Evolutionary conservation across 1,140 invertebrate genomes (phyloP), one percentile per base, ranked within the genome.

Genomic region (Carposina sasakii): DNA sequence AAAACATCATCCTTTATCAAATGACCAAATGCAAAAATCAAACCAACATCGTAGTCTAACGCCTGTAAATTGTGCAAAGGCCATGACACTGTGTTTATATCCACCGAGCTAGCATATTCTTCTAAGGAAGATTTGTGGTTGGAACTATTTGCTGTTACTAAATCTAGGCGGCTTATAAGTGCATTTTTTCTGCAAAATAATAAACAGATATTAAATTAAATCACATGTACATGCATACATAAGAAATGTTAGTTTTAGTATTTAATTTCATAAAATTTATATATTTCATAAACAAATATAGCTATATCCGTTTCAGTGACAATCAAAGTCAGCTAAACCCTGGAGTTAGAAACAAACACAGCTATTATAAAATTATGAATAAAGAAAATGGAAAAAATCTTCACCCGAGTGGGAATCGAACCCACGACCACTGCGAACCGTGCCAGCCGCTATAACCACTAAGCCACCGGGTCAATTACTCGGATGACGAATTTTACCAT

Each of bases 21-120:
- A 48, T 83, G 76, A 22, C 79, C 79, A 62, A 83, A 83, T 21
- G 79, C 76, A 6, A 81, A 76, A 39, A 81, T 81, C n/a, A 83
- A 47, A 13, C 76, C 79, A 36, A 81, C 58, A 54, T 83, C 76
- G 45, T 81, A 83, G 44, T 83, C 68, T 33, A 48, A 55, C 45
- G 59, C 15, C 9, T 48, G 21, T n/a, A 81, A 40, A 24, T 60
- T 54, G 39, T 67, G 45, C 30, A 76, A 36, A n/a, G 77, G 77
- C 79, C 79, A 83, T 61, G 47, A 17, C 42, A 78, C 60, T 40
- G 67, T 71, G 41, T 55, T 69, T 36, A 83, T 69, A 37, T 67
- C 66, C 45, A 79, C 70, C 4, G 39, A 48, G 30, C 63, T 41
- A 20, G 79, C 79, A 64, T 78, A 81, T 34, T 81, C 69, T 51